Percentiles rank a stretch among this genome's conserved stretches.
Evolutionary conservation across 2,888 invertebrate genomes (phyloP).

Genomic region (Cyaniris semiargus): DNA sequence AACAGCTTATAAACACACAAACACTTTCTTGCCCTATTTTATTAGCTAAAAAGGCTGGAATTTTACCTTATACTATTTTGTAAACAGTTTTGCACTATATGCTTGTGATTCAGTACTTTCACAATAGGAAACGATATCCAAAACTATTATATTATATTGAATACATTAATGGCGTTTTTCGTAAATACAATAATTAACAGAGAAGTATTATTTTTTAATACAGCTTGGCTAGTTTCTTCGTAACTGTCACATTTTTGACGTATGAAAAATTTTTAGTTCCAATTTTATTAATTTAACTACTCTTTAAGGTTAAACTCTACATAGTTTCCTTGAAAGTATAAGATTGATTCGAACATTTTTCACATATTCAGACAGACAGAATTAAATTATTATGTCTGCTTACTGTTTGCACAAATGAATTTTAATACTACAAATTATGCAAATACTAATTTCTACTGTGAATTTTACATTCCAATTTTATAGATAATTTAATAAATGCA

Average conservation of each 20-base stretch:
- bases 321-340: background rate
- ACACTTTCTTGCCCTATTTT: background rate
- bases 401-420: background rate
- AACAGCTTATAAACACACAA: background rate
- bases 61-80: constrained; percentile 3
- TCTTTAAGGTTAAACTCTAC: background rate
- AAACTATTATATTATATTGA: background rate
- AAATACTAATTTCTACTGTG: background rate
- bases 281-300: background rate
- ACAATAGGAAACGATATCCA: background rate
- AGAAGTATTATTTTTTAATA: background rate
- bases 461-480: background rate
- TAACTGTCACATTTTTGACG: no score
- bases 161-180: background rate
- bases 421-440: background rate
- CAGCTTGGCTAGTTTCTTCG: background rate
- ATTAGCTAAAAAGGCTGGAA: constrained; percentile 4
- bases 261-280: no score
- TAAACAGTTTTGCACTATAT: constrained; percentile 14
- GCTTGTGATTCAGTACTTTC: background rate
- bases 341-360: background rate
- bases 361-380: background rate
- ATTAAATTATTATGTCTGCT: background rate
- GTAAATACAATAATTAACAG: background rate
- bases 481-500: background rate